These are phyloP conservation scores for Tenebrosternarchus preto DNA, from an alignment of 2,113 vertebrate species.

Conservation along the genomic window DNA sequence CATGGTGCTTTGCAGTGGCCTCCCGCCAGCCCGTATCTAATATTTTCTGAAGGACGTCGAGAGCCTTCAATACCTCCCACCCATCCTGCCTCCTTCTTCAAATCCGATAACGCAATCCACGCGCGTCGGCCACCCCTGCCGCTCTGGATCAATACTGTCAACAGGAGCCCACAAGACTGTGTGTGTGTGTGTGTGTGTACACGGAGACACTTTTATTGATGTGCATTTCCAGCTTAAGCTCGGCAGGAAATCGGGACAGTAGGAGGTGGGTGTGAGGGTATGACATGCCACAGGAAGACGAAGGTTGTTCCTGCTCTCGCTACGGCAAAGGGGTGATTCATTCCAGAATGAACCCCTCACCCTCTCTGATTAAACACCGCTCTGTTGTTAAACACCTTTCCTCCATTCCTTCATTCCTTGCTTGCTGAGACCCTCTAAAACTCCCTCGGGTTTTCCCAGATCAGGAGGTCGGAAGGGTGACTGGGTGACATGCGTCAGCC, in stretches of 20 bases:
- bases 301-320: slow-evolving; percentile 25
- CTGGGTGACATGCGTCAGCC: too few species aligned
- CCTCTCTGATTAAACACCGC: slow-evolving; percentile 50
- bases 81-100: slow-evolving; percentile 46
- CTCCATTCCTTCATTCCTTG: slow-evolving; percentile 13
- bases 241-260: slow-evolving; percentile 44
- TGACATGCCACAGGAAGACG: slow-evolving; percentile 28
- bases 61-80: slow-evolving; percentile 48
- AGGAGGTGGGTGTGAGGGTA: slow-evolving; percentile 20
- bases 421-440: background rate
- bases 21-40: slow-evolving; percentile 48
- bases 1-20: slow-evolving; percentile 44
- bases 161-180: slow-evolving; percentile 35
- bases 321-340: slow-evolving; percentile 18
- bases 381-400: slow-evolving; percentile 36
- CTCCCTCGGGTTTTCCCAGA: too few species aligned
- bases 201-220: slow-evolving; percentile 55
- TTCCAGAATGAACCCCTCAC: slow-evolving; percentile 21
- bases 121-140: slow-evolving; percentile 39
- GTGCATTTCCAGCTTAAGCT: slow-evolving; percentile 56
- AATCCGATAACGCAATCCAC: slow-evolving; percentile 53
- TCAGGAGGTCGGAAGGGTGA: too few species aligned
- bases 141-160: slow-evolving; percentile 54
- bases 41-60: slow-evolving; percentile 51
- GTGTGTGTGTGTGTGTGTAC: slow-evolving; percentile 2